phyloP scores from a whole-genome alignment of 2,113 vertebrate species.

The Pygoscelis antarcticus region DNA sequence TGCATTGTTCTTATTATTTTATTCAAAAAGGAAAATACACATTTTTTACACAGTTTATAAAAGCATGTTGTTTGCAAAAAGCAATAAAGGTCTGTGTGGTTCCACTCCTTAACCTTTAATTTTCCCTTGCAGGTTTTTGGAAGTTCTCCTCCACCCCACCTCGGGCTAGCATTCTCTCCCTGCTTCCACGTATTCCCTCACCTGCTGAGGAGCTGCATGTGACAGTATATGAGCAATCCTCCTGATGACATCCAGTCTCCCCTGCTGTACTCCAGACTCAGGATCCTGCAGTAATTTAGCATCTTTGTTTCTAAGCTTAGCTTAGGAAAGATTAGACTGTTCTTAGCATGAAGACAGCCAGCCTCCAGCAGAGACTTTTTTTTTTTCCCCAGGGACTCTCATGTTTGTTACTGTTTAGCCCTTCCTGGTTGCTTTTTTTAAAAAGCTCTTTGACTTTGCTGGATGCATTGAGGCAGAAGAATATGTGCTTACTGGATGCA shows the following conservation, averaged over 20 bases:
- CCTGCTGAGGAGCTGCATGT: not conserved
- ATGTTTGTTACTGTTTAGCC: not conserved
- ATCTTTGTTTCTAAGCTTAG: constrained; percentile 12
- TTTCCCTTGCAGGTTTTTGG: not conserved
- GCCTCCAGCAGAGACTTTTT: not conserved
- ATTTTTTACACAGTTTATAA: not conserved
- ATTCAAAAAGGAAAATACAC: not conserved
- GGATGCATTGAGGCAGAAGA: not conserved
- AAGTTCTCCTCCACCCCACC: not conserved
- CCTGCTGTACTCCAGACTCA: not conserved
- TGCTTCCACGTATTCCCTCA: not conserved
- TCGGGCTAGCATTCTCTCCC: not conserved
- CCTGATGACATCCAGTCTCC: not conserved
- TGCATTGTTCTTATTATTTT: not conserved
- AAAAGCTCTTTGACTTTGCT: not conserved
- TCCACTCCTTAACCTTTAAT: not conserved
- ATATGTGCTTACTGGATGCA: not conserved
- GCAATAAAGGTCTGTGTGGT: not conserved
- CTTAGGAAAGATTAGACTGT: not conserved
- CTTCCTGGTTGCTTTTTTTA: not conserved
- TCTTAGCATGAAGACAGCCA: not conserved
- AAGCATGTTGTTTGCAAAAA: not conserved
- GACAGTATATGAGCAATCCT: not conserved
- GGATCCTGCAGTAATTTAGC: not conserved
- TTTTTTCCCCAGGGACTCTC: not conserved